phyloP scores from a whole-genome alignment of 2,888 invertebrate species.

The Cistogaster globosa region DNA sequence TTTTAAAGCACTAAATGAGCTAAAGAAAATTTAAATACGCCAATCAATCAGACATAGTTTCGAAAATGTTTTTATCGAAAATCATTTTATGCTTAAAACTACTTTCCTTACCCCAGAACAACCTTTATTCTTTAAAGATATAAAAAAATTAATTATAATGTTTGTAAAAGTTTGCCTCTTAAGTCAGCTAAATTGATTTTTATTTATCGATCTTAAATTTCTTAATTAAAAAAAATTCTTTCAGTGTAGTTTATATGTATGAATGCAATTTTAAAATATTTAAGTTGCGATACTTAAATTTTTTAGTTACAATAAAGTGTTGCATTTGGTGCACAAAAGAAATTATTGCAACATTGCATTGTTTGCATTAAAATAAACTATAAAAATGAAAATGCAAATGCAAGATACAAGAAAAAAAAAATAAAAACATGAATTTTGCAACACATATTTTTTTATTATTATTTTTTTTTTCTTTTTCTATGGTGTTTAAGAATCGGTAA shows the following conservation, averaged over 20 bases:
- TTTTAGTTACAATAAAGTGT: conserved; percentile 51
- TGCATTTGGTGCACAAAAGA: conserved; percentile 64
- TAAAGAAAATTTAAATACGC: too few relatives aligned
- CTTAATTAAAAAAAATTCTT: background rate
- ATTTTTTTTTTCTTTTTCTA: conserved; percentile 24
- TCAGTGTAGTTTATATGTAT: background rate
- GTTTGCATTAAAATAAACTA: conserved; percentile 64
- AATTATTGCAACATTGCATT: conserved; percentile 67
- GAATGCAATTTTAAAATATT: background rate
- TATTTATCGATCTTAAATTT: too few relatives aligned
- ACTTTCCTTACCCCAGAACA: too few relatives aligned
- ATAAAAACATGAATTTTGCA: conserved; percentile 67
- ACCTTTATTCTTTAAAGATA: too few relatives aligned
- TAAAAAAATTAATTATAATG: too few relatives aligned
- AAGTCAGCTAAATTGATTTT: too few relatives aligned
- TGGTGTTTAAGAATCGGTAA: conserved; percentile 38
- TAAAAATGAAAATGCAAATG: conserved; percentile 49
- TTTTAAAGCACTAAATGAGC: too few relatives aligned
- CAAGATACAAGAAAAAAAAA: conserved; percentile 25
- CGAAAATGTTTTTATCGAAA: too few relatives aligned
- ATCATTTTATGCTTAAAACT: too few relatives aligned
- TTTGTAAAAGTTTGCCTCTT: too few relatives aligned
- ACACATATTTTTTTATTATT: conserved; percentile 47
- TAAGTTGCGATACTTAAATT: conserved; percentile 4
- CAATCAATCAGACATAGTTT: too few relatives aligned